phyloP scores from a whole-genome alignment of 1,140 invertebrate genomes.

The Chionoecetes opilio region DNA sequence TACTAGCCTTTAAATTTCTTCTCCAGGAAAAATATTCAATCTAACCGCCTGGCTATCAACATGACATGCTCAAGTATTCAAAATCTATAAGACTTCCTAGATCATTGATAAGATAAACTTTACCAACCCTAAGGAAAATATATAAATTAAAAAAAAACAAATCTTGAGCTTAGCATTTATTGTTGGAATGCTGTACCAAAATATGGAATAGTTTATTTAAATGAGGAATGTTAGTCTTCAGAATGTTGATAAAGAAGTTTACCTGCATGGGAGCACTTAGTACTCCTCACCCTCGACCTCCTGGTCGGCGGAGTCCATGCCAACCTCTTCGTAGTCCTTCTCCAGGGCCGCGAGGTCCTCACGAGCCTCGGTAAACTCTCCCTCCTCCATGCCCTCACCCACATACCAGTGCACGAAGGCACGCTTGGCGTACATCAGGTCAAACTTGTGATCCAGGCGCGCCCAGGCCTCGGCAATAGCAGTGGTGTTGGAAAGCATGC shows the following conservation, averaged over 20 bases:
- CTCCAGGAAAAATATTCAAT: no score
- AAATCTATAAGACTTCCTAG: no score
- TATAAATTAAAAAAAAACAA: no score
- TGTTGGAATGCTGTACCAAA: constrained; percentile 5
- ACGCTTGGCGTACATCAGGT: constrained; percentile 87
- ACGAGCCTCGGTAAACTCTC: constrained; percentile 89
- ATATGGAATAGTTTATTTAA: background rate
- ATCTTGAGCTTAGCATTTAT: no score
- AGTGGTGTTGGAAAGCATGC: constrained; percentile 85
- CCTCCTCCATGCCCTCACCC: constrained; percentile 85
- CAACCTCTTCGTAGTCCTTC: constrained; percentile 88
- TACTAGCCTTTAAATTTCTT: no score
- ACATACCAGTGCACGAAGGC: constrained; percentile 83
- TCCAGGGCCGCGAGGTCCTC: constrained; percentile 89
- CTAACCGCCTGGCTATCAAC: no score
- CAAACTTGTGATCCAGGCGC: constrained; percentile 68
- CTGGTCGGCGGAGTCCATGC: constrained; percentile 81
- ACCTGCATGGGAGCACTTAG: background rate
- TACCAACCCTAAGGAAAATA: no score
- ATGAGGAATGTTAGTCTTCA: background rate
- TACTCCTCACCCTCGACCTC: constrained; percentile 80
- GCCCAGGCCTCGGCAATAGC: constrained; percentile 68
- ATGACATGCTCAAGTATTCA: no score
- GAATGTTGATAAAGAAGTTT: no score
- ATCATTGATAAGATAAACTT: no score